phyloP scores from a whole-genome alignment of 2,113 vertebrate genomes.

The Buteo buteo region DNA sequence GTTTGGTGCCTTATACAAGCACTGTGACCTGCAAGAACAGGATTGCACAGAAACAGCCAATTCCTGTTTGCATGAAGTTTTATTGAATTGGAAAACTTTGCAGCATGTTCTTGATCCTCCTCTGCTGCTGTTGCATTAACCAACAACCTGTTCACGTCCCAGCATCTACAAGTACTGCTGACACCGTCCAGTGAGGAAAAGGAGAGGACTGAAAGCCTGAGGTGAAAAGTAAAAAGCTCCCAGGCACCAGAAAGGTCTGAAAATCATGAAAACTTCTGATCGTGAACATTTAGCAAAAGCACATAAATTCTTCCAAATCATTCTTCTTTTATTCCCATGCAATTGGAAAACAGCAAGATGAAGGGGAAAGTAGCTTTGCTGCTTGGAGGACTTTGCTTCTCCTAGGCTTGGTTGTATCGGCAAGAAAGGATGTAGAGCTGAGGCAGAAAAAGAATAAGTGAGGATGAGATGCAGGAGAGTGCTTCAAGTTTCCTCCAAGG shows the following conservation, averaged over 20 bases:
- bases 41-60: background rate
- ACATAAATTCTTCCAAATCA: background rate
- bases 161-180: rapidly evolving
- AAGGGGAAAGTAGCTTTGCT: background rate
- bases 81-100: background rate
- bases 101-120: background rate
- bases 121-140: background rate
- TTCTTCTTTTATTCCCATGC: background rate
- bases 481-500: background rate
- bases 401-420: background rate
- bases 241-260: background rate
- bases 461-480: background rate
- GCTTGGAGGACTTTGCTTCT: background rate
- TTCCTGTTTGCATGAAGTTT: background rate
- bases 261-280: background rate
- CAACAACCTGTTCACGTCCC: rapidly evolving
- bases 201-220: background rate
- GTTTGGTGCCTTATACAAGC: background rate
- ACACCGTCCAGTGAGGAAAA: background rate
- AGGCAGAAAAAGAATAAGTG: background rate
- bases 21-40: background rate
- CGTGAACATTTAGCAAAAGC: background rate
- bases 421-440: background rate
- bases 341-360: background rate
- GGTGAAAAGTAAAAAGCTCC: background rate